Base-by-base conservation (phyloP, 2,113 vertebrate species). In the Macroglossus sobrinus region DNA sequence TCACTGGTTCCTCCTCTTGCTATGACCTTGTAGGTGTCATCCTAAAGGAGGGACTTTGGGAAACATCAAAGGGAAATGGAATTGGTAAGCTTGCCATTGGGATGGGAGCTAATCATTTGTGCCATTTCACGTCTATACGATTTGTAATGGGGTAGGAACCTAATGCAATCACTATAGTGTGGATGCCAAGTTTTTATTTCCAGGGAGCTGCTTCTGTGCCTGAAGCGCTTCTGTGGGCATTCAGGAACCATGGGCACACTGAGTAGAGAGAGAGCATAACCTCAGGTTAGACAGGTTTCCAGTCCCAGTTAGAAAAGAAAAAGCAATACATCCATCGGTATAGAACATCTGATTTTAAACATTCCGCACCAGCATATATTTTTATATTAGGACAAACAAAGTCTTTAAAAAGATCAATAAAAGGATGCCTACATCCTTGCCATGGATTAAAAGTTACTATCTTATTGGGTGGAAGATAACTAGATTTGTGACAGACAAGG, bases 71-170 rank as follows among this genome's bases (percentile, higher is more conserved):
- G 26, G 40, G 2, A 84, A 50, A 1, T 1, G 18, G 57, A 12
- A 21, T 10, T 28, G 18, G 57, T 6, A 24, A 40, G 19, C 3
- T 47, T 33, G 66, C 66, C 7, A 0, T 0, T 0, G 21, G 19
- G 19, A n/a, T 18, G 38, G 22, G 33, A 26, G 18, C 21, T 18
- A 1, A 35, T 35, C 14, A 6, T 50, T n/a, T 43, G 14, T 38
- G 33, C 47, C 55, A 53, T 18, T 86, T 43, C 66, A 16, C 0
- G 0, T 43, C 28, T 53, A 2, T 11, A 28, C 11, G 22, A 0
- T 47, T 35, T 81, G 30, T 63, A 28, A 28, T 21, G 7, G 38
- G 19, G 14, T 13, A 45, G 74, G 33, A 88, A 10, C 7, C 30
- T 30, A 5, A 3, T 4, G 19, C 3, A 13, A 1, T 16, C 30